Evolutionary conservation across 2,888 invertebrate genomes (phyloP).

Genomic region (Campoletis raptor): DNA sequence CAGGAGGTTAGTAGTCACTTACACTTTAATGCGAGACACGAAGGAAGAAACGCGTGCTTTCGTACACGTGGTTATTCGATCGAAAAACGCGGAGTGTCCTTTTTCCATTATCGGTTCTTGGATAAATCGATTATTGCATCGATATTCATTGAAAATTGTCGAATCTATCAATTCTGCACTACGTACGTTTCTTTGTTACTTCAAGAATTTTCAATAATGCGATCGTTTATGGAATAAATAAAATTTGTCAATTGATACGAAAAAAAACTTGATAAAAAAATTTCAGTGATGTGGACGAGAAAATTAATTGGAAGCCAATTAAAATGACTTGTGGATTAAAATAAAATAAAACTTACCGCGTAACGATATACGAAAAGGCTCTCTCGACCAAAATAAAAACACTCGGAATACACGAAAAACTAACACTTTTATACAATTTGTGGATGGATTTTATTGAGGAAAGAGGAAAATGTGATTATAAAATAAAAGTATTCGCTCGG

Average conservation of each 20-base stretch:
- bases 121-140: not conserved
- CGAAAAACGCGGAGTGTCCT: slow-evolving; percentile 16
- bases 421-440: not conserved
- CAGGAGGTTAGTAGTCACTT: slow-evolving; percentile 65
- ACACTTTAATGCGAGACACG: slow-evolving; percentile 55
- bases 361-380: not conserved
- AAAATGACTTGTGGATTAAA: not conserved
- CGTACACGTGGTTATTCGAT: slow-evolving; percentile 52
- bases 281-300: not conserved
- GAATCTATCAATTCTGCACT: not conserved
- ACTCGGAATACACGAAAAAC: not conserved
- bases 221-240: not conserved
- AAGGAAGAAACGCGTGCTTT: slow-evolving; percentile 35
- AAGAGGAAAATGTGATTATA: not conserved
- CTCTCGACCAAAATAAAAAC: not conserved
- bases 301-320: not conserved
- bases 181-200: not conserved
- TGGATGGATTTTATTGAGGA: not conserved
- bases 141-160: not conserved
- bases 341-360: slow-evolving; percentile 1
- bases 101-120: not conserved
- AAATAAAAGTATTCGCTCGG: not conserved
- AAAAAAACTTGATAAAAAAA: not conserved
- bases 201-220: not conserved
- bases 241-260: no score